These are phyloP conservation scores for Drosophila azteca DNA, from an alignment of 1,140 invertebrate species.

Conservation along the genomic window DNA sequence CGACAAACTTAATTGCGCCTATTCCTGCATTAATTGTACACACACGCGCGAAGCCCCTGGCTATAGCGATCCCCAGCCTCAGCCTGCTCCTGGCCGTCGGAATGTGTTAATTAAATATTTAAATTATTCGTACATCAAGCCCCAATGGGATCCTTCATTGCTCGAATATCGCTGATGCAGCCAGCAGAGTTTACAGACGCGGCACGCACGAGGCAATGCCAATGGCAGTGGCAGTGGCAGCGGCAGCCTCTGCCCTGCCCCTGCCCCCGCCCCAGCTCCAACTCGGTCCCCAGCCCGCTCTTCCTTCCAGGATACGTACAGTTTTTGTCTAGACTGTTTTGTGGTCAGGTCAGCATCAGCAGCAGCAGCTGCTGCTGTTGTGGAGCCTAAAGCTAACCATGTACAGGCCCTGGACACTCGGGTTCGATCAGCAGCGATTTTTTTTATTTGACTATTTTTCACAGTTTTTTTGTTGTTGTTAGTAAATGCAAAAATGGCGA, in stretches of 20 bases:
- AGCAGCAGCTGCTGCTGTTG: conserved; percentile 18
- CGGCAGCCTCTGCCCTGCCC: too few relatives aligned
- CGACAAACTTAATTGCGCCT: conserved; percentile 82
- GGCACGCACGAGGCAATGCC: conserved; percentile 25
- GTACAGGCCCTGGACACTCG: conserved; percentile 25
- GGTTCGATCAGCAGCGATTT: conserved; percentile 42
- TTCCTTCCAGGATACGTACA: conserved; percentile 41
- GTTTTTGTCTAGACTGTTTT: conserved; percentile 62
- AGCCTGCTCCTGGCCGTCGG: conserved; percentile 37
- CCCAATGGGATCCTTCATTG: conserved; percentile 44
- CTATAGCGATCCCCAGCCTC: conserved; percentile 21
- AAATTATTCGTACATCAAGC: conserved; percentile 62
- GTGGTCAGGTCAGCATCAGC: conserved; percentile 34
- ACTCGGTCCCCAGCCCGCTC: conserved; percentile 7
- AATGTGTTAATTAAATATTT: conserved; percentile 82
- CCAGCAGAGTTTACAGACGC: not conserved
- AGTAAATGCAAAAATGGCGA: conserved; percentile 56
- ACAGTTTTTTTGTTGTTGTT: conserved; percentile 11
- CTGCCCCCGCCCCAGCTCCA: not conserved
- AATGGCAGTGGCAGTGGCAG: not conserved
- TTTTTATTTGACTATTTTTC: conserved; percentile 37
- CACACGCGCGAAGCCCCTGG: conserved; percentile 70
- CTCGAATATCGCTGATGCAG: conserved; percentile 29
- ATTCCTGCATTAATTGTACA: conserved; percentile 83
- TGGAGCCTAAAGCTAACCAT: too few relatives aligned